Conservation (phyloP, 2,797 vertebrate genomes). For the Poliocrania exsul region DNA sequence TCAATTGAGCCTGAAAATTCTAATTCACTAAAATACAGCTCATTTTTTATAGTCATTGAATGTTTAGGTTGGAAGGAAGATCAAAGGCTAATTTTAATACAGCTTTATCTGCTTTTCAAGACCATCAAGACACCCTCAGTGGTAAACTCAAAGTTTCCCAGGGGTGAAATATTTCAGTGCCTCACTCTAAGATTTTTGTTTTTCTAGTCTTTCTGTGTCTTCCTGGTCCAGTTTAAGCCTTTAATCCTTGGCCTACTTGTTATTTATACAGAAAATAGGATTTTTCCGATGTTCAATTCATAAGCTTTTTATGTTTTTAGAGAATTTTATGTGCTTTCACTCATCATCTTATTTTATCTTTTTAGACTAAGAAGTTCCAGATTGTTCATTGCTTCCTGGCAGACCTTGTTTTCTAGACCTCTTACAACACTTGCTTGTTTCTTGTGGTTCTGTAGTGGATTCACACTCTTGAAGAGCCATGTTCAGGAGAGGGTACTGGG, state of each 20-base stretch:
- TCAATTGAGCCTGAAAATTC: neutral
- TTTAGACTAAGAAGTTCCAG: neutral
- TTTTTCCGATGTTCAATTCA: neutral
- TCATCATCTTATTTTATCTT: neutral
- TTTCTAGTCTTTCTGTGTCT: neutral
- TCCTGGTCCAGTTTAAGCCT: neutral
- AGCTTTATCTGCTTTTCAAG: neutral
- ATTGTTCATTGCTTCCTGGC: neutral
- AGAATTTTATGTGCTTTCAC: neutral
- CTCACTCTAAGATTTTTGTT: neutral
- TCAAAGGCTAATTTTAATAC: neutral
- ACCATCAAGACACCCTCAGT: neutral
- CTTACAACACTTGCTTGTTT: neutral
- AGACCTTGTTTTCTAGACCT: neutral
- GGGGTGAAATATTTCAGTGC: neutral
- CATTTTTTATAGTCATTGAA: neutral
- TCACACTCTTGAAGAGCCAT: neutral
- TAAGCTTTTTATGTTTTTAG: neutral
- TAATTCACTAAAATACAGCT: neutral
- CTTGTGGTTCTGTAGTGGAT: neutral
- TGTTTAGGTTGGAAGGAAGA: neutral
- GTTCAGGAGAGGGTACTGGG: neutral
- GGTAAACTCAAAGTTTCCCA: neutral
- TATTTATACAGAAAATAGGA: neutral
- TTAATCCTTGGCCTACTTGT: constrained; percentile 16